A percentile compares a stretch with the other conserved stretches of the same genome.
phyloP scores from a whole-genome alignment of 2,797 vertebrate genomes.

The Phaenicophaeus curvirostris region DNA sequence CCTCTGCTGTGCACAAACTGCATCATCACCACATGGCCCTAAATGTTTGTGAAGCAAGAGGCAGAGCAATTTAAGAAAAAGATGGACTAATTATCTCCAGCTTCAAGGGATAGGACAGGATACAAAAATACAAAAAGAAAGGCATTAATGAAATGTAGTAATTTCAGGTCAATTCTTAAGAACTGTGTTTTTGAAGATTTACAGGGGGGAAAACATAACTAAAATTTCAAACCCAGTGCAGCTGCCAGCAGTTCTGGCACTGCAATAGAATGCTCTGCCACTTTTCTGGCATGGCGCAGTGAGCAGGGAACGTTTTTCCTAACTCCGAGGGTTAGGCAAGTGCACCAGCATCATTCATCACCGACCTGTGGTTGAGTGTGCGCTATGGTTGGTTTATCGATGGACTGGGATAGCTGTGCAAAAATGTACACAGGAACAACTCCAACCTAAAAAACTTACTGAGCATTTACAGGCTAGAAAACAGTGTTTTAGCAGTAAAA shows the following conservation, averaged over 20 bases:
- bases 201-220: neutral
- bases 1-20: neutral
- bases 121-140: neutral
- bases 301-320: neutral
- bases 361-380: fast-evolving
- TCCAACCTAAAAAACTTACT: neutral
- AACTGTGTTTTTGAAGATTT: neutral
- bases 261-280: neutral
- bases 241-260: fast-evolving
- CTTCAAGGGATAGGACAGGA: neutral
- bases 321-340: neutral
- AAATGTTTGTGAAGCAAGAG: neutral
- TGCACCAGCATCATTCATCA: neutral
- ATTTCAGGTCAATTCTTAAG: neutral
- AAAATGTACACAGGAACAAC: neutral
- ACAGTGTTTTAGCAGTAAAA: neutral
- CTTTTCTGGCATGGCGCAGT: neutral
- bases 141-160: neutral
- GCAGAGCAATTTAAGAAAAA: neutral
- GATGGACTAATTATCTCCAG: neutral
- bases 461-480: neutral
- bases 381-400: fast-evolving
- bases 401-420: neutral
- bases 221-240: neutral
- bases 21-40: neutral